phyloP scores from a whole-genome alignment of 2,888 invertebrate species.

The Fragum sueziense region DNA sequence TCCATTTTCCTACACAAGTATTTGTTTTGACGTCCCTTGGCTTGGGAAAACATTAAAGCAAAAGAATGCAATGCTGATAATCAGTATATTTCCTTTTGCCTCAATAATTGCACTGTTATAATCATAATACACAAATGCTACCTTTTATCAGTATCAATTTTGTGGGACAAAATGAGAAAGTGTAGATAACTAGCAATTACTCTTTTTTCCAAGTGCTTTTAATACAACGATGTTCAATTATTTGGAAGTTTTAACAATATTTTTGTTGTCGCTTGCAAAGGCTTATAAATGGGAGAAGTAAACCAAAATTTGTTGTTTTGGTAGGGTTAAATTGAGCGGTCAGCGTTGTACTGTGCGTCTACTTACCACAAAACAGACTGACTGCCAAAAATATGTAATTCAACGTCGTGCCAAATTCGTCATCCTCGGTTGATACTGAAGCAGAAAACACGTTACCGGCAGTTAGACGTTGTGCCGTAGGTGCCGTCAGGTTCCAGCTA shows the following conservation, averaged over 20 bases:
- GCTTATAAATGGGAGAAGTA: background rate
- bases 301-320: no score
- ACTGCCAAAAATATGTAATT: conserved; percentile 22
- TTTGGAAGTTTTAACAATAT: background rate
- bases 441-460: conserved; percentile 19
- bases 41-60: background rate
- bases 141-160: no score
- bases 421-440: conserved; percentile 10
- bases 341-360: no score
- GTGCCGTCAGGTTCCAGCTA: background rate
- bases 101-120: background rate
- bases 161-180: no score
- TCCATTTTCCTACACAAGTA: background rate
- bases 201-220: no score
- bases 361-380: conserved; percentile 23
- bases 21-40: background rate
- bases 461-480: background rate
- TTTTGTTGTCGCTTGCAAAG: background rate
- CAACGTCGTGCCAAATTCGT: conserved; percentile 10
- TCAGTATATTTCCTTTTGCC: background rate
- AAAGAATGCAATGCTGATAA: background rate
- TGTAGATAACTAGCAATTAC: no score
- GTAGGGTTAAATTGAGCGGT: no score
- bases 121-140: background rate
- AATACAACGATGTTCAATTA: no score